phyloP scores from a whole-genome alignment of 2,797 vertebrate genomes.

The Protonibea diacanthus region DNA sequence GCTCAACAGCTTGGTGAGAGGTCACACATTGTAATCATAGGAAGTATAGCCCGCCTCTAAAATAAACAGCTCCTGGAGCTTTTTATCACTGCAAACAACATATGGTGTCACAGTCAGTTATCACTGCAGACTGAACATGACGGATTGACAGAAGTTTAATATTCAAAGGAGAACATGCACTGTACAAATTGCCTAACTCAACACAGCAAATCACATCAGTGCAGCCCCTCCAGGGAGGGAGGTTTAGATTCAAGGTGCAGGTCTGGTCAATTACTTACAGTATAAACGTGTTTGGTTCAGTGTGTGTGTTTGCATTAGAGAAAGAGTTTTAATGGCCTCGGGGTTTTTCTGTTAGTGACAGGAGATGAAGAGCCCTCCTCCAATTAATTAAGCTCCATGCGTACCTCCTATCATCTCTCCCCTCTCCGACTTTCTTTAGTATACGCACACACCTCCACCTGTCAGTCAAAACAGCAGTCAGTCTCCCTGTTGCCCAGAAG shows the following conservation, averaged over 20 bases:
- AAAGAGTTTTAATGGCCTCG: slow-evolving; percentile 43
- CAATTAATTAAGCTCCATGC: slow-evolving; percentile 67
- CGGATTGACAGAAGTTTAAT: slow-evolving; percentile 45
- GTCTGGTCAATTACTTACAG: slow-evolving; percentile 40
- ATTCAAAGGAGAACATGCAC: slow-evolving; percentile 1
- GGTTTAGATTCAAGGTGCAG: slow-evolving; percentile 24
- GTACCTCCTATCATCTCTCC: slow-evolving; percentile 54
- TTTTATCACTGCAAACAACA: slow-evolving; percentile 47
- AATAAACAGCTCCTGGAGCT: slow-evolving; percentile 63
- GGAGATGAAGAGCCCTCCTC: slow-evolving; percentile 52
- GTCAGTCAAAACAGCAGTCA: slow-evolving; percentile 69
- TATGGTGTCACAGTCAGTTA: slow-evolving; percentile 35
- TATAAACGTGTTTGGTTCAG: slow-evolving; percentile 2
- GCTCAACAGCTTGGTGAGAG: slow-evolving; percentile 67
- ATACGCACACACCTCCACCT: slow-evolving; percentile 31
- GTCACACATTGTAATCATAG: slow-evolving; percentile 70
- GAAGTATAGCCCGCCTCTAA: slow-evolving; percentile 60
- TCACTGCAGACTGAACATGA: slow-evolving; percentile 12
- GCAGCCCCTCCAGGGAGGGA: slow-evolving; percentile 2
- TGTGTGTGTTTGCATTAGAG: slow-evolving; percentile 33
- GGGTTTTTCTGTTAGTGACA: slow-evolving; percentile 62
- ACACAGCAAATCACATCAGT: slow-evolving; percentile 6
- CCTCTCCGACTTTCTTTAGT: slow-evolving; percentile 21
- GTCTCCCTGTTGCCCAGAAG: slow-evolving; percentile 50
- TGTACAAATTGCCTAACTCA: neutral